These are phyloP conservation scores for Nebria ingens DNA, from an alignment of 1,140 invertebrate species.

Conservation along the genomic window DNA sequence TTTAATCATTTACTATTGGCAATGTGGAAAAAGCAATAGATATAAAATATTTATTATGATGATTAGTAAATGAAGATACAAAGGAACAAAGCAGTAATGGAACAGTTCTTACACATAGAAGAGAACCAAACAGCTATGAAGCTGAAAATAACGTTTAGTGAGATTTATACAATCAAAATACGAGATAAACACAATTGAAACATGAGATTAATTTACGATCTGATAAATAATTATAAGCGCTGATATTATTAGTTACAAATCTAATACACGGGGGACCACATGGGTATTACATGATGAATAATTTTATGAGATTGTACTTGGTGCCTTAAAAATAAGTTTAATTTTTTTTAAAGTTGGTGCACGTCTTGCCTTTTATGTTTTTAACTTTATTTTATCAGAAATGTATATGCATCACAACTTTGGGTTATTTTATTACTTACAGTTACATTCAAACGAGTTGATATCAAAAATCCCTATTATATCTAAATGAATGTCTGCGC, in stretches of 20 bases:
- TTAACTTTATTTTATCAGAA: background rate
- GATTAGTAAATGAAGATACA: too few relatives aligned
- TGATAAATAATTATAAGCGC: conserved; percentile 4
- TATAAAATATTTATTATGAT: too few relatives aligned
- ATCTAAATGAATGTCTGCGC: too few relatives aligned
- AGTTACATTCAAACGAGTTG: too few relatives aligned
- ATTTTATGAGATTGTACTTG: background rate
- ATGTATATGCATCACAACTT: background rate
- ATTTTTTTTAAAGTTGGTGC: background rate
- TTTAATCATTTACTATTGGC: too few relatives aligned
- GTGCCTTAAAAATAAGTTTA: background rate
- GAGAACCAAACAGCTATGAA: background rate
- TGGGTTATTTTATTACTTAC: background rate
- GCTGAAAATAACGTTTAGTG: background rate
- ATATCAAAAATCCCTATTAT: too few relatives aligned
- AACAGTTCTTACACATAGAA: background rate
- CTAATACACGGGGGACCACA: background rate
- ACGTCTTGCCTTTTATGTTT: background rate
- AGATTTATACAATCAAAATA: background rate
- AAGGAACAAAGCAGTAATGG: background rate
- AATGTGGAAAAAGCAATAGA: too few relatives aligned
- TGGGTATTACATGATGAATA: background rate
- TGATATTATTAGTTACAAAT: background rate
- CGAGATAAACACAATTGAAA: background rate
- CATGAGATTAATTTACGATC: background rate